A percentile compares a stretch with the other conserved stretches of the same genome.
These are phyloP conservation scores for Gavialis gangeticus DNA, from an alignment of 2,113 vertebrate species.

Conservation along the genomic window DNA sequence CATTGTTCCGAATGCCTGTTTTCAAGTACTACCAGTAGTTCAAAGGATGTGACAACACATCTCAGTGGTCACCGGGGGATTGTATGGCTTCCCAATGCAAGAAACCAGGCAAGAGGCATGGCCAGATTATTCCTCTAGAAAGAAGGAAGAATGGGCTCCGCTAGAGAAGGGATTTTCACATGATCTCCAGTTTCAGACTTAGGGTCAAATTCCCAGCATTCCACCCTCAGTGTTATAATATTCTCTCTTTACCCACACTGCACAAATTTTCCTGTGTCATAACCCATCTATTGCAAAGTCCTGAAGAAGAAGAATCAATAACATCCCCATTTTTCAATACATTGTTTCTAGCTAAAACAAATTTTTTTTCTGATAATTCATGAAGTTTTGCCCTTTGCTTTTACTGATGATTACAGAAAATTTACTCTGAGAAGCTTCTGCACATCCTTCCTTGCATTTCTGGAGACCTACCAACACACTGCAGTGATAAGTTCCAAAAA, in stretches of 20 bases:
- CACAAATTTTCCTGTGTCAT: not conserved
- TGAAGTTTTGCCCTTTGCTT: not conserved
- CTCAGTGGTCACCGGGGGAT: not conserved
- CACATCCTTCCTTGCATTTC: not conserved
- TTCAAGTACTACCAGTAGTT: accelerated
- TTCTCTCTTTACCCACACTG: not conserved
- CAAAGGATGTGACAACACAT: not conserved
- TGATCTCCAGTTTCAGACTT: not conserved
- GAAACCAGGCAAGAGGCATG: not conserved
- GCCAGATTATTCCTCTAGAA: not conserved
- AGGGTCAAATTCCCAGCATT: not conserved
- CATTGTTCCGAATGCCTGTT: not conserved
- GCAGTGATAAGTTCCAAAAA: not conserved
- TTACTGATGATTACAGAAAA: not conserved
- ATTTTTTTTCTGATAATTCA: too few relatives aligned
- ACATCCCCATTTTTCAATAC: too few relatives aligned
- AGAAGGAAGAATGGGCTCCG: not conserved
- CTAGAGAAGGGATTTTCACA: not conserved
- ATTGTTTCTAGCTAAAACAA: too few relatives aligned
- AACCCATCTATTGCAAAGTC: too few relatives aligned
- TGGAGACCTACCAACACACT: not conserved
- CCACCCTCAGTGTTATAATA: accelerated
- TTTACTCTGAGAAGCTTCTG: not conserved
- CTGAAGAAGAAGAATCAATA: too few relatives aligned
- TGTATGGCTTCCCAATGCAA: not conserved